Percentiles rank a stretch among this genome's conserved stretches.
Evolutionary conservation across 2,797 vertebrate genomes (phyloP).

Genomic region (Setipinna tenuifilis): DNA sequence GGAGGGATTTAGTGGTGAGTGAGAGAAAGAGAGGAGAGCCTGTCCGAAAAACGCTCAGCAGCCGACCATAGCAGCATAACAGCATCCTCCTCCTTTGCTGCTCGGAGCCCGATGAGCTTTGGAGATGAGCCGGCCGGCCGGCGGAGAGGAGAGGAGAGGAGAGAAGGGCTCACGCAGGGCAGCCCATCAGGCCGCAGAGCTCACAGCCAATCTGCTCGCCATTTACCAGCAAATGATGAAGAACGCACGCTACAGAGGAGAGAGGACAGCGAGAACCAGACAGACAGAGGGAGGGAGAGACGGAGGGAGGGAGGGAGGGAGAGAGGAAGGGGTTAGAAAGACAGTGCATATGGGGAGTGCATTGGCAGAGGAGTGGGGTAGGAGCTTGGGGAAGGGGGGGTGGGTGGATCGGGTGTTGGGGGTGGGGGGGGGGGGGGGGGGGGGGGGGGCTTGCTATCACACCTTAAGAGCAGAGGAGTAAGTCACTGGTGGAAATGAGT

Average conservation of each 20-base stretch:
- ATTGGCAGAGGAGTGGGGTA: neutral
- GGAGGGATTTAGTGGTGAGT: constrained; percentile 23
- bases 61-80: constrained; percentile 33
- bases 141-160: constrained; percentile 50
- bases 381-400: neutral
- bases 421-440: neutral
- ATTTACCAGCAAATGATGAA: constrained; percentile 49
- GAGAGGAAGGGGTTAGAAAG: neutral
- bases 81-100: neutral
- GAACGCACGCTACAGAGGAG: neutral
- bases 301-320: neutral
- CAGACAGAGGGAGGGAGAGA: constrained; percentile 29
- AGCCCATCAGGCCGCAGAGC: constrained; percentile 47
- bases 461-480: neutral
- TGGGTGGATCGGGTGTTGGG: neutral
- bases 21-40: constrained; percentile 34
- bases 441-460: too few species aligned
- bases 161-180: constrained; percentile 43
- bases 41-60: constrained; percentile 27
- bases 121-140: too few species aligned
- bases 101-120: too few species aligned
- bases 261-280: neutral
- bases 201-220: constrained; percentile 54
- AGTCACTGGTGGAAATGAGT: too few species aligned
- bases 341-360: neutral